Conservation (phyloP, 2,888 invertebrate species). For the Athripsodes cinereus region DNA sequence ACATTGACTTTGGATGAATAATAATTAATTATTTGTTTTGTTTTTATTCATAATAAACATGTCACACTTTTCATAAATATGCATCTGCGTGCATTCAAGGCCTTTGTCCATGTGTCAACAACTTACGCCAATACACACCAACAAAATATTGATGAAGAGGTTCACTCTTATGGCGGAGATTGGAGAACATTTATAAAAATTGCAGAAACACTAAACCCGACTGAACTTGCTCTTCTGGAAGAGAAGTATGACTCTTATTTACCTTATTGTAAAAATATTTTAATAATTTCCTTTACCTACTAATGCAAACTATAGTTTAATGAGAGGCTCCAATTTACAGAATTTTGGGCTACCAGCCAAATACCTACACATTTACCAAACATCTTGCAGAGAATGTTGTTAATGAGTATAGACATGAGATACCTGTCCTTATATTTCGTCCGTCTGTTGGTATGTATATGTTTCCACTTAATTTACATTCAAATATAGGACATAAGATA, state of each 20-base stretch:
- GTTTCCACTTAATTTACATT: too few relatives aligned
- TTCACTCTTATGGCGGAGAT: slow-evolving; percentile 5
- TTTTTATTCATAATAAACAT: too few relatives aligned
- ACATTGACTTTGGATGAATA: too few relatives aligned
- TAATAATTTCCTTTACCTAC: too few relatives aligned
- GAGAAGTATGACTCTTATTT: slow-evolving; percentile 19
- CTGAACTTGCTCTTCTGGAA: slow-evolving; percentile 12
- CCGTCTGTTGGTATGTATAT: slow-evolving; percentile 28
- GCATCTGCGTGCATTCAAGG: too few relatives aligned
- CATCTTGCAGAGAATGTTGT: slow-evolving; percentile 22
- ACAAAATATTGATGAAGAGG: slow-evolving; percentile 11
- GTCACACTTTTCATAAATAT: too few relatives aligned
- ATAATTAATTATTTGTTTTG: too few relatives aligned
- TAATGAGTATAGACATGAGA: slow-evolving; percentile 18
- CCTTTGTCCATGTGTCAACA: slow-evolving; percentile 15
- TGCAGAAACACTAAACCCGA: slow-evolving; percentile 20
- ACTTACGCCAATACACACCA: slow-evolving; percentile 10
- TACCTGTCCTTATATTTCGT: slow-evolving; percentile 26
- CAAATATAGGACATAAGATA: too few relatives aligned
- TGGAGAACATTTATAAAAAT: slow-evolving; percentile 26
- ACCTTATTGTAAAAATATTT: too few relatives aligned
- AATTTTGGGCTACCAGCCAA: slow-evolving; percentile 22
- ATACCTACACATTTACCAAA: slow-evolving; percentile 29
- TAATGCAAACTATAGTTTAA: too few relatives aligned
- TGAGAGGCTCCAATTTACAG: too few relatives aligned